These are phyloP conservation scores for Macrochelys suwanniensis DNA, from an alignment of 2,797 vertebrate species.

Conservation along the genomic window DNA sequence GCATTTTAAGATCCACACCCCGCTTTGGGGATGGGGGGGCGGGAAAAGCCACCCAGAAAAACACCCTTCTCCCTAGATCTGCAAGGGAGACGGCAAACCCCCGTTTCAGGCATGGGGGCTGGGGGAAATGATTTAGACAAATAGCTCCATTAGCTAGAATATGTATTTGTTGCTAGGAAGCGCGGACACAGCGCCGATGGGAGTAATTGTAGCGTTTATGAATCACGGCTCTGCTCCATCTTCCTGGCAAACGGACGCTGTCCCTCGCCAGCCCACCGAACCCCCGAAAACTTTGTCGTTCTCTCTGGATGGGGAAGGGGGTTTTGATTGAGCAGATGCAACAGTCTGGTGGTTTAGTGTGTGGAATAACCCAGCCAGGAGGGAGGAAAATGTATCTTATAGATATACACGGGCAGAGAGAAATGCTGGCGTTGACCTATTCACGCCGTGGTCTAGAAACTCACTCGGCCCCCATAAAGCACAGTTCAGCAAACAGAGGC, in stretches of 20 bases:
- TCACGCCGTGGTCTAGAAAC: not conserved
- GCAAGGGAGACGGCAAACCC: not conserved
- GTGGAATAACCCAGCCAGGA: not conserved
- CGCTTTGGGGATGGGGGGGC: not conserved
- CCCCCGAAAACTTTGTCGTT: not conserved
- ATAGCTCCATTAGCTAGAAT: slow-evolving; percentile 9
- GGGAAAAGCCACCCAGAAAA: not conserved
- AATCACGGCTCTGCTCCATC: not conserved
- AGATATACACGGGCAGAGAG: too few species aligned
- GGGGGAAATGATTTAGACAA: not conserved
- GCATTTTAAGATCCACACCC: too few species aligned
- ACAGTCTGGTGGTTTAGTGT: too few species aligned
- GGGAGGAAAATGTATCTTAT: not conserved
- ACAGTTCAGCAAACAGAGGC: not conserved
- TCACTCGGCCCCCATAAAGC: not conserved
- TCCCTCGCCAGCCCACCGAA: too few species aligned
- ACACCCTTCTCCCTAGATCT: not conserved
- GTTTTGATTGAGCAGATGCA: not conserved
- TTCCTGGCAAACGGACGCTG: not conserved
- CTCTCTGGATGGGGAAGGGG: too few species aligned
- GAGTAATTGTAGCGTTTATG: slow-evolving; percentile 12
- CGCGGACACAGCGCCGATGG: not conserved
- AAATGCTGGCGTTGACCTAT: not conserved
- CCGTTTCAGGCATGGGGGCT: not conserved
- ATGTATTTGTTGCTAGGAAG: slow-evolving; percentile 48